phyloP scores from a whole-genome alignment of 2,797 vertebrate species.

The Lemur catta region DNA sequence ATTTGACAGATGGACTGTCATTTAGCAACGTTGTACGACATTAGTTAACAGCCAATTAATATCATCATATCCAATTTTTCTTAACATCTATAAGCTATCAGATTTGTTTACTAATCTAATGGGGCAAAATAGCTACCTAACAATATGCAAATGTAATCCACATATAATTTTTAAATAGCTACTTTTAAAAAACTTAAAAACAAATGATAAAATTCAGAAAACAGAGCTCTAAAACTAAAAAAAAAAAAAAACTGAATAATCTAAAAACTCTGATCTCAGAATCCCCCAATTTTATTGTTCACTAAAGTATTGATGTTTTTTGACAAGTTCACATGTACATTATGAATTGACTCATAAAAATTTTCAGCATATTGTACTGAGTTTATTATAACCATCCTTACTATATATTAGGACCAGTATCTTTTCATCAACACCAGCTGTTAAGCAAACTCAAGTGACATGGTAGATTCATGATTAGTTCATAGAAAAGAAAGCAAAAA shows the following conservation, averaged over 20 bases:
- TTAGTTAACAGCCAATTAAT: slow-evolving; percentile 88
- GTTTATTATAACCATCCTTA: slow-evolving; percentile 50
- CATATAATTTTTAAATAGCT: slow-evolving; percentile 2
- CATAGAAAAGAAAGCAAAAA: slow-evolving; percentile 76
- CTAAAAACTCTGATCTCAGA: not conserved
- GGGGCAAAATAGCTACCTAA: slow-evolving; percentile 62
- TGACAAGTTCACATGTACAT: slow-evolving; percentile 55
- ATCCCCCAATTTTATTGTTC: not conserved
- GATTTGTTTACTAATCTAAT: slow-evolving; percentile 56
- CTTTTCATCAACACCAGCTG: slow-evolving; percentile 82
- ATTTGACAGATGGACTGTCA: slow-evolving; percentile 86
- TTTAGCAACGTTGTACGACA: slow-evolving; percentile 83
- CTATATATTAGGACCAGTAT: slow-evolving; percentile 77
- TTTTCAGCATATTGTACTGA: slow-evolving; percentile 70
- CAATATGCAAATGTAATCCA: slow-evolving; percentile 24
- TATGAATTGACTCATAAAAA: slow-evolving; percentile 66
- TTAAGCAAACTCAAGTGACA: slow-evolving; percentile 81
- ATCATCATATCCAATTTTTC: slow-evolving; percentile 83
- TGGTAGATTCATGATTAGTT: slow-evolving; percentile 81
- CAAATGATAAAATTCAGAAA: not conserved
- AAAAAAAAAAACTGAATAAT: not conserved
- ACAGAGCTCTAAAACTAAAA: not conserved
- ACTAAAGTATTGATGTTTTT: slow-evolving; percentile 42
- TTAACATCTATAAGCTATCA: slow-evolving; percentile 78
- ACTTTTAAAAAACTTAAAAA: not conserved